Evolutionary conservation across 37 sponge, comb jelly and placozoan genomes (phyloP), one percentile per base, ranked within the genome.

Genomic region (Tethya wilhelma): DNA sequence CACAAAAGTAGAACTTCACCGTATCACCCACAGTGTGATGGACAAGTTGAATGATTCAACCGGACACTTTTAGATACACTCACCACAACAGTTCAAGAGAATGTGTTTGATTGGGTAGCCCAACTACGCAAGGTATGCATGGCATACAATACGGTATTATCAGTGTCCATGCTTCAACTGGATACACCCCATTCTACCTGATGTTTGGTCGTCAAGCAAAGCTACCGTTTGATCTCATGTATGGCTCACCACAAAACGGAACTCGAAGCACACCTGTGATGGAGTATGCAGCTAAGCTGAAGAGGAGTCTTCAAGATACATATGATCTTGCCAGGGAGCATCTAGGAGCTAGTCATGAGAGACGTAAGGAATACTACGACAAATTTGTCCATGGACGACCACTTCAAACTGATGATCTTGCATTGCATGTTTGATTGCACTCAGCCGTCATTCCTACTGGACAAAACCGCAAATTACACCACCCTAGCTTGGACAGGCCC

Each of bases 21-120:
- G 3, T 80, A 81, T 45, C 90, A 89, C 74, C 84, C 84, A 2
- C 77, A 84, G 41, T 45, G 86, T 44, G 82, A 85, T 69, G 90
- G 86, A 9, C 44, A 85, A 34, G 77, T 90, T 7, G 90, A 90
- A 49, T 0, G 86, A 1, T 85, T 74, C 45, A 85, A 90, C 60
- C 65, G 78, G 0, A 84, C 80, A 19, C 69, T 88, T 9, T 53
- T 79, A 22, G 30, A 44, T n/a, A 79, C 44, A 44, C 22, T 77
- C 23, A 69, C 68, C 29, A 79, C 80, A 12, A 38, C 69, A n/a
- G 28, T 30, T 29, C 14, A 59, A 42, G 44, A 42, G 42, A 22
- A 81, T 29, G 59, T 62, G 17, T 25, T 53, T 4, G 60, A 71
- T 17, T 89, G 90, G 84, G 90, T 79, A 5, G 38, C 56, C 31